Base-by-base conservation (phyloP, 1,140 invertebrate species). In the Lepidurus couesii region DNA sequence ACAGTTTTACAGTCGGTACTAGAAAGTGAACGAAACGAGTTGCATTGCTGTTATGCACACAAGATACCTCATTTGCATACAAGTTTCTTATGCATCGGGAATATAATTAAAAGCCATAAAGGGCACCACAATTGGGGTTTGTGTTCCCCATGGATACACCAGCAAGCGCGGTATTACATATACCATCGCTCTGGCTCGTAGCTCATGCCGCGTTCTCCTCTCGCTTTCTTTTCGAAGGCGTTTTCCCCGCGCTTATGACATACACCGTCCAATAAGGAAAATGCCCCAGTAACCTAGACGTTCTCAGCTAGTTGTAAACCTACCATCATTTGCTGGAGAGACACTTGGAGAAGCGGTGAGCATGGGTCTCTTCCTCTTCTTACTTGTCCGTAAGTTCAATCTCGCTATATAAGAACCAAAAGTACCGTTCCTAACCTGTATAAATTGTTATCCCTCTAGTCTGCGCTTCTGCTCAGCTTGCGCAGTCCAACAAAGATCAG, bases 161-260 rank as follows among this genome's bases (percentile, higher is more conserved):
- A 65, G 16, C n/a, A 65, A 21, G 21, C 53, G 16, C 53, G 53
- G n/a, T 16, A n/a, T n/a, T n/a, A n/a, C 16, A 65, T 1, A 7
- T 65, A 9, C 53, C 53, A 65, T 21, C 3, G 53, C 53, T 65
- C 53, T 13, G 21, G 53, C 21, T 65, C 53, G 3, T 65, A 21
- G 9, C 53, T 65, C 53, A 65, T 65, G 53, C 53, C 53, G 53
- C 53, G n/a, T 65, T 65, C 53, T 65, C 53, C 53, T 65, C 53
- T 65, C 53, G 53, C 53, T 65, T 65, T 65, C 53, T 65, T 65
- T 65, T 65, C 13, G 53, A 21, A 65, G 53, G 53, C 53, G 53
- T 65, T n/a, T 65, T 7, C 53, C 16, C 8, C 53, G 3, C 34
- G 34, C 4, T 34, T 34, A 34, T 2, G 34, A 34, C 53, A 65